These are phyloP conservation scores for Bombus difficillimus DNA, from an alignment of 1,140 invertebrate species.

Conservation along the genomic window DNA sequence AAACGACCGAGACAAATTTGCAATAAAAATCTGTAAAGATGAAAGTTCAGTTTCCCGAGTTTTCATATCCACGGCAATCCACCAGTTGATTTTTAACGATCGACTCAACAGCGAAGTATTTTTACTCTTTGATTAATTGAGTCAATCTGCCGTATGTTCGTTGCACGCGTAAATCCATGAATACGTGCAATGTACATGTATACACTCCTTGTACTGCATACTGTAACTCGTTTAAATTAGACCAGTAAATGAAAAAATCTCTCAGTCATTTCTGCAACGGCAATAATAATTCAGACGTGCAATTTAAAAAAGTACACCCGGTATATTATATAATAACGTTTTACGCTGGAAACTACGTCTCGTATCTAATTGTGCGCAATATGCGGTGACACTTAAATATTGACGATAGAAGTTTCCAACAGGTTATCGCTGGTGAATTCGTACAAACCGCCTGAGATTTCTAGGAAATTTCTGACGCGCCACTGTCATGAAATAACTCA, in stretches of 20 bases:
- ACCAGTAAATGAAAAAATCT: too few species aligned
- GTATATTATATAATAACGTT: not conserved
- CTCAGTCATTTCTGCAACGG: too few species aligned
- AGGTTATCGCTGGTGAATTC: not conserved
- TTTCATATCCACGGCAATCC: not conserved
- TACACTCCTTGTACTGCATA: too few species aligned
- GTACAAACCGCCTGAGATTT: not conserved
- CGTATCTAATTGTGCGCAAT: not conserved
- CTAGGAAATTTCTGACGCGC: not conserved
- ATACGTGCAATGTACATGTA: too few species aligned
- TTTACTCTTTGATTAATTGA: conserved; percentile 1
- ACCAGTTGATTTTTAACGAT: not conserved
- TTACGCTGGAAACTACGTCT: not conserved
- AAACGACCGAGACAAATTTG: not conserved
- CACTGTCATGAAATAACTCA: not conserved
- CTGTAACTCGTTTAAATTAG: too few species aligned
- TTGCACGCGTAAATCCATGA: not conserved
- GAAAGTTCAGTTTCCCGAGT: not conserved
- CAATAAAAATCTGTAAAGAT: not conserved
- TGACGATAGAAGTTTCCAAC: not conserved
- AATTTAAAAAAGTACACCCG: not conserved
- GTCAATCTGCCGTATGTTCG: too few species aligned
- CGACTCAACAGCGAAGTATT: not conserved
- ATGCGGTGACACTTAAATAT: not conserved
- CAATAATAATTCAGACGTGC: too few species aligned